Evolutionary conservation across 2,888 invertebrate species (phyloP).

Genomic region (Chironomus riparius): DNA sequence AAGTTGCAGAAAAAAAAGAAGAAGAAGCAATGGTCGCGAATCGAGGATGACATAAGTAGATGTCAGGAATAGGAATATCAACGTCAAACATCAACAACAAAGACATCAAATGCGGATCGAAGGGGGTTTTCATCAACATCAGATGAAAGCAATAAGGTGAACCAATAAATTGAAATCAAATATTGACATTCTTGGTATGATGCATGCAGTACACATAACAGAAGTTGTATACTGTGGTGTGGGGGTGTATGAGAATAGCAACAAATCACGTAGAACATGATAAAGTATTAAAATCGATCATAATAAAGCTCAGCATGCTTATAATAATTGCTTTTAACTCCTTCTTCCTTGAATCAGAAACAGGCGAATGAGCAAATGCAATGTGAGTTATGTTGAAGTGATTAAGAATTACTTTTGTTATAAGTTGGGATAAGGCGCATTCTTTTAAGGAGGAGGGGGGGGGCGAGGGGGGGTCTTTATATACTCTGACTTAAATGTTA

Average conservation of each 20-base stretch:
- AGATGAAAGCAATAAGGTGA: neutral
- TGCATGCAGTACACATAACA: neutral
- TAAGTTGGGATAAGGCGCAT: too few species aligned
- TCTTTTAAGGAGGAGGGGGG: too few species aligned
- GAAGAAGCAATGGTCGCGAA: too few species aligned
- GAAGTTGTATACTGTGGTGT: too few species aligned
- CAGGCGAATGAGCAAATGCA: neutral
- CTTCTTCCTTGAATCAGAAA: neutral
- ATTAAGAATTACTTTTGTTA: too few species aligned
- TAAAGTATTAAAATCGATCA: slow-evolving; percentile 22
- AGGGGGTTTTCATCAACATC: neutral
- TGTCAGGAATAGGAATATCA: too few species aligned
- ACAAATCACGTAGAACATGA: slow-evolving; percentile 11
- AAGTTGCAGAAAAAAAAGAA: too few species aligned
- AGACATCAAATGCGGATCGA: neutral
- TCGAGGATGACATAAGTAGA: too few species aligned
- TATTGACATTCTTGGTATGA: neutral
- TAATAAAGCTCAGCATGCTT: slow-evolving; percentile 11
- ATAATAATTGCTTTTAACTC: slow-evolving; percentile 14
- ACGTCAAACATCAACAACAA: neutral
- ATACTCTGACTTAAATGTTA: too few species aligned
- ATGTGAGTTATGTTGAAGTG: neutral
- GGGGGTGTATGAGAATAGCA: neutral
- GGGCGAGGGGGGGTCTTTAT: too few species aligned
- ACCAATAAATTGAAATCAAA: neutral